Base-by-base conservation (phyloP, 1,140 invertebrate genomes). In the Adelges cooleyi region DNA sequence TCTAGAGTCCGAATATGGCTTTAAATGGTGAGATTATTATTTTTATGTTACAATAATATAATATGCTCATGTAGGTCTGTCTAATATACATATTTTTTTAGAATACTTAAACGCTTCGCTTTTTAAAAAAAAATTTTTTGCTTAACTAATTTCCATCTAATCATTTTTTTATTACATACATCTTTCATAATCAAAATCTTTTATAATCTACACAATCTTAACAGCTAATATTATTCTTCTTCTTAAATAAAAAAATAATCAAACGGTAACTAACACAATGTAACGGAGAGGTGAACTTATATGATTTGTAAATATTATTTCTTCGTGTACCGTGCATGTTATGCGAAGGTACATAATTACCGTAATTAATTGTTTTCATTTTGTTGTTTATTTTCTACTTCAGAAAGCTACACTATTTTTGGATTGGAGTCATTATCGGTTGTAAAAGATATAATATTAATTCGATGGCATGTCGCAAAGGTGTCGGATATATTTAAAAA, bases 281-380 rank as follows among this genome's bases (percentile, higher is more conserved):
- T 40, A 18, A 48, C 11, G 56, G 56, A 62, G 56, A 62, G 56
- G 56, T 62, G 56, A 62, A 62, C 40, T 62, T 62, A 48, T 62
- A 62, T 62, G 56, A 46, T 62, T 62, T 62, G 56, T 62, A 62
- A 52, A 50, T 66, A 66, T 66, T 66, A 22, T 46, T 56, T 52
- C 36, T 25, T 66, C 22, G 36, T 66, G 20, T 66, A 56, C 36
- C 17, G n/a, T n/a, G n/a, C n/a, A 33, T 6, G 5, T 33, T 46
- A 40, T 17, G 13, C 15, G 38, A 15, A 44, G 25, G 38, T 18
- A 22, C n/a, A n/a, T n/a, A n/a, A 20, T 27, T 56, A 52, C 27
- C 54, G 51, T 52, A 56, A 66, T 46, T 56, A 54, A 66, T 67
- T 38, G 38, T 48, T 65, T 25, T 42, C 40, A 49, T 65, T 18